Percentiles rank a stretch among this genome's conserved stretches.
phyloP scores from a whole-genome alignment of 2,888 invertebrate genomes.

The Nasonia oneida region DNA sequence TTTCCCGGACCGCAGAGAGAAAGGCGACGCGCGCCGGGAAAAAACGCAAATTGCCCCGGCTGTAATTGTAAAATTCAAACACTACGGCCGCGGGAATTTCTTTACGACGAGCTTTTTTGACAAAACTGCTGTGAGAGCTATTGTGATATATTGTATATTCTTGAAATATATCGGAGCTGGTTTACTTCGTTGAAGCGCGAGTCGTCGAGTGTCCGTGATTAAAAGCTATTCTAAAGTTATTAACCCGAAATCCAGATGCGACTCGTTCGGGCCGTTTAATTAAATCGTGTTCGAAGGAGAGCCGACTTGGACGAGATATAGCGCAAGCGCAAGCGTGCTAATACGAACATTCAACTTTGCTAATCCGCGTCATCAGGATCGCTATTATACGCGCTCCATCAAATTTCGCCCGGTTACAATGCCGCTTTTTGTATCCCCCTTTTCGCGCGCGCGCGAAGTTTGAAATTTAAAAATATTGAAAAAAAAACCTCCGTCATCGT shows the following conservation, averaged over 20 bases:
- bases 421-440: not conserved
- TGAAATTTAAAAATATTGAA: not conserved
- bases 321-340: not conserved
- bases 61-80: conserved; percentile 6
- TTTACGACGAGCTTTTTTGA: not conserved
- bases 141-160: not conserved
- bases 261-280: not conserved
- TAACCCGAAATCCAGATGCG: not conserved
- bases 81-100: not conserved
- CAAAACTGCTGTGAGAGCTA: not conserved
- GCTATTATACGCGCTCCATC: not conserved
- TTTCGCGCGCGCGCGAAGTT: not conserved
- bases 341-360: conserved; percentile 7
- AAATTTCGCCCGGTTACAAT: not conserved
- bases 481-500: not conserved
- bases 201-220: not conserved
- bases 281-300: not conserved
- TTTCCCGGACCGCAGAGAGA: not conserved
- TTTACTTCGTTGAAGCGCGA: not conserved
- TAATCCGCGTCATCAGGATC: not conserved
- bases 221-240: conserved; percentile 1
- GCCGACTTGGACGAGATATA: not conserved
- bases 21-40: not conserved
- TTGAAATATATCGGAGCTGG: not conserved
- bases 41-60: conserved; percentile 2